Base-by-base conservation (phyloP, 35 echinoderm and acorn worm species). In the Apostichopus californicus region DNA sequence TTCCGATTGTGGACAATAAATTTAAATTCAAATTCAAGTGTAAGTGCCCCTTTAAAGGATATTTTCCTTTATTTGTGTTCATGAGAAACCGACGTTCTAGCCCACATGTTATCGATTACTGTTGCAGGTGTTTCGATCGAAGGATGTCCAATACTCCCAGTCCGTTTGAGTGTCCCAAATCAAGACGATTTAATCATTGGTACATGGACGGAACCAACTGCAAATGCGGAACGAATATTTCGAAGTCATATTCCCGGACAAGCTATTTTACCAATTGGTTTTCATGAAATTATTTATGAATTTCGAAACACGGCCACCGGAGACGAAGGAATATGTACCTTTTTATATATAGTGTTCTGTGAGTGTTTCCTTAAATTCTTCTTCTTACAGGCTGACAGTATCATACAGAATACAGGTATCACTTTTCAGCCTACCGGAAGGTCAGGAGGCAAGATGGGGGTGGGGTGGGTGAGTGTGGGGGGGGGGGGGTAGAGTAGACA, bases 201-300 rank as follows among this genome's bases (percentile, higher is more conserved):
- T 22, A 58, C 81, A 13, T 85, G 81, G 81, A 85, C 81, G 21
- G 81, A 85, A 20, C 55, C 81, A 85, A 3, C 5, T 18, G 4
- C 81, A 54, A 5, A 85, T 58, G 81, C 58, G 20, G 56, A 60
- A 21, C 81, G 57, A 5, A 59, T 58, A 58, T 56, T 20, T 12
- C 55, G 15, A 85, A 85, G 81, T 58, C 15, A 85, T 59, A 58
- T 85, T 85, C 81, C 81, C 12, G 81, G 81, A 58, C 6, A 20
- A 60, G 81, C 81, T 8, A 58, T 58, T 18, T 85, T 85, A 58
- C 55, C 81, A 58, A 18, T 85, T 8, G 55, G 81, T 55, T 85
- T 60, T 15, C 17, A 56, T 59, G 81, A 85, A 1, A 59, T 85
- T 8, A 59, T 18, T 22, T 85, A 85, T 58, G 58, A 17, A 53